Evolutionary conservation across 1,140 invertebrate species (phyloP), one percentile per base, ranked within the genome.

Genomic region (Trichonephila clavata): DNA sequence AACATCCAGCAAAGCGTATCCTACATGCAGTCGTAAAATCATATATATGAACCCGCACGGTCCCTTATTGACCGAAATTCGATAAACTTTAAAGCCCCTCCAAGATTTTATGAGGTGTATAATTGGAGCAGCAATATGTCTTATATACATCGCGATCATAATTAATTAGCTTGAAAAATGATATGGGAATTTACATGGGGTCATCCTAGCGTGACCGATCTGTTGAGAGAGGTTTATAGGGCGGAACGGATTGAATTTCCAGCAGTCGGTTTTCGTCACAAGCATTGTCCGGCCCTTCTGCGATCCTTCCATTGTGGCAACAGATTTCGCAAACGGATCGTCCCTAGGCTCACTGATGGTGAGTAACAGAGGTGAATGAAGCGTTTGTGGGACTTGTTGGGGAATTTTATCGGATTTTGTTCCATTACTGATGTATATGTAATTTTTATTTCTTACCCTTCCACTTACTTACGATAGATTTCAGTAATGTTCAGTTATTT

Each of bases 211-310:
- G 71, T 77, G 68, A 77, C 68, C 24, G 61, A 27, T 27, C 68
- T 77, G 71, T 77, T 39, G 71, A 77, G 71, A 39, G 71, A 32
- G 16, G 71, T 77, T 77, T 77, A 27, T 77, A 77, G 71, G 71
- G 71, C 71, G 71, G 71, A 77, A 77, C 71, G 71, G 71, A 77
- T 77, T 39, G 71, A 27, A 77, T 77, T 77, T 77, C 71, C 71
- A 77, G 27, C 71, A 27, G 24, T 27, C 65, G 24, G n/a, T 14
- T 77, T 77, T 27, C 71, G 71, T 77, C 71, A 77, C 71, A 39
- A 24, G 14, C 71, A 39, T 77, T 77, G 32, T 77, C 71, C 71
- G 71, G 27, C 71, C 32, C 14, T 4, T 27, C 71, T 27, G 27
- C 10, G n/a, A 68, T 68, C 24, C 27, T 27, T 13, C 27, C 14